Base-by-base conservation (phyloP, 2,888 invertebrate genomes). In the Erannis defoliaria region DNA sequence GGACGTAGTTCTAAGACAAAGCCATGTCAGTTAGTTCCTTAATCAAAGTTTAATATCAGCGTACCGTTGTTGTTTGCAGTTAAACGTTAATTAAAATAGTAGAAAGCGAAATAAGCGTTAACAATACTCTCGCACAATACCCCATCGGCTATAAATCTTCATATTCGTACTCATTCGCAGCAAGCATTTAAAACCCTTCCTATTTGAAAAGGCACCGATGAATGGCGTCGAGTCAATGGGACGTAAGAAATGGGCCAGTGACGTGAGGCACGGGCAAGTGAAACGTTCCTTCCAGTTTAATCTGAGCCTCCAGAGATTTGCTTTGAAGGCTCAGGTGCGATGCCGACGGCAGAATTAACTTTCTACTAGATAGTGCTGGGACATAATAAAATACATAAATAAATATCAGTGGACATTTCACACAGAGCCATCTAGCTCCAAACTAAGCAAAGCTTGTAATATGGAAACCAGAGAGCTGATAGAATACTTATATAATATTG, bases 211-310 rank as follows among this genome's bases (percentile, higher is more conserved):
- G 85, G 86, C 86, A 79, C 82, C 85, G 83, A 86, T 90, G 91
- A 91, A 90, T 91, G 86, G 86, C 76, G 78, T 73, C 70, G 77
- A 90, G 90, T 90, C 91, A 91, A 92, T 92, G 90, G 90, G 82
- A 88, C 84, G 90, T 87, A 90, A 90, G 91, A 89, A 90, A 90
- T 90, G 84, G 88, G 89, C 88, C 85, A 88, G 85, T 86, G 86
- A 87, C 83, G 86, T 83, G 81, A 77, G 80, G 79, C 73, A 78
- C 71, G 77, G 81, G 84, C 85, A 85, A 85, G 87, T 85, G 86
- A 85, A 84, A 82, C 76, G 81, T 77, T 83, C 71, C 56, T 58
- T 75, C 87, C 83, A 84, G 72, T 78, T 69, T 84, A 82, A 71
- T 60, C 42, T 73, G 85, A 80, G 68, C 85, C 67, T 75, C 71